These are phyloP conservation scores for Stegodyphus mimosarum DNA, from an alignment of 1,140 invertebrate species.

Conservation along the genomic window DNA sequence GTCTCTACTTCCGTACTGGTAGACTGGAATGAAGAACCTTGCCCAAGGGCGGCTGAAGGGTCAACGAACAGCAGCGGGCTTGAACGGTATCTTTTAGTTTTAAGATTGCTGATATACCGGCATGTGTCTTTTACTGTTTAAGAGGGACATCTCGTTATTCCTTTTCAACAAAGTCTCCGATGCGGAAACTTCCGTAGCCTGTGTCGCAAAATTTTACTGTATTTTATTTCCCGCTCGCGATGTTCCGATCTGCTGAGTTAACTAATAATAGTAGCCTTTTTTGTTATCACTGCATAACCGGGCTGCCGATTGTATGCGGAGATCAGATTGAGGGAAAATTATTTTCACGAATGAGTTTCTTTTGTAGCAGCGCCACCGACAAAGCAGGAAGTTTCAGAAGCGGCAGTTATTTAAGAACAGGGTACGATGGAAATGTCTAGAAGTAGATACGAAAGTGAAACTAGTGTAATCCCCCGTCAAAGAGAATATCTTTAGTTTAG, in stretches of 20 bases:
- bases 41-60: conserved; percentile 30
- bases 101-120: neutral
- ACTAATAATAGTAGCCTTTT: neutral
- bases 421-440: too few species aligned
- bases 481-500: too few species aligned
- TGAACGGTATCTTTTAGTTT: neutral
- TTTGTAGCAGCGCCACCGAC: neutral
- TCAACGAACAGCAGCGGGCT: conserved; percentile 24
- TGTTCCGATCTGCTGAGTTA: neutral
- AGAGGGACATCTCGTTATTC: neutral
- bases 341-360: neutral
- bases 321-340: neutral
- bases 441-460: too few species aligned
- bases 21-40: conserved; percentile 8
- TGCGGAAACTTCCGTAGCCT: neutral
- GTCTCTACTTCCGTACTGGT: conserved; percentile 37
- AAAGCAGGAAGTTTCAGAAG: too few species aligned
- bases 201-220: neutral
- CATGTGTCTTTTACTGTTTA: neutral
- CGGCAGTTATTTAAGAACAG: too few species aligned
- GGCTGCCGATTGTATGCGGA: neutral
- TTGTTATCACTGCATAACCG: neutral
- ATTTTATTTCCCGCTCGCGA: neutral
- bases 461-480: too few species aligned
- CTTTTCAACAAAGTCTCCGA: neutral